Evolutionary conservation across 1,140 invertebrate genomes (phyloP).

Genomic region (Drosophila cardini): DNA sequence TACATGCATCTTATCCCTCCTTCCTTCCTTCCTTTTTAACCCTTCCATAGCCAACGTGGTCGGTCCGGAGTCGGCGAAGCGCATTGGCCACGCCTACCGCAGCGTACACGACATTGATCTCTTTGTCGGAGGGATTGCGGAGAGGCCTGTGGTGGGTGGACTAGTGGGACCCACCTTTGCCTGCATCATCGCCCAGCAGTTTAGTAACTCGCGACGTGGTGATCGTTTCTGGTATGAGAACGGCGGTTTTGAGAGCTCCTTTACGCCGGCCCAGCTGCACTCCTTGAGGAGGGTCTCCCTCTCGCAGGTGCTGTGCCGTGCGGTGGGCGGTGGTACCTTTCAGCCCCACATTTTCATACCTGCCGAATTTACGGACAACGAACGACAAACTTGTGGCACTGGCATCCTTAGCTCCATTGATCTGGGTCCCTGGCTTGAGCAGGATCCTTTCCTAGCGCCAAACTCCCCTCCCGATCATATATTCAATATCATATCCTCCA

Average conservation of each 20-base stretch:
- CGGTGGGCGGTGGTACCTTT: conserved; percentile 77
- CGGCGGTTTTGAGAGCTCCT: conserved; percentile 89
- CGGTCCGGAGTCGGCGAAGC: conserved; percentile 87
- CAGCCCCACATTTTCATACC: conserved; percentile 83
- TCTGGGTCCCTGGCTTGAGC: conserved; percentile 80
- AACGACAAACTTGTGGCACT: conserved; percentile 71
- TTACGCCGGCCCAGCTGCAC: conserved; percentile 93
- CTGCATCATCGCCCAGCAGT: conserved; percentile 97
- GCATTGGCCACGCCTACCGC: conserved; percentile 88
- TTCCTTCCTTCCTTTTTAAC: not conserved
- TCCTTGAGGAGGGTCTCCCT: conserved; percentile 93
- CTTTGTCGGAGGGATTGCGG: conserved; percentile 95
- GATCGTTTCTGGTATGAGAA: conserved; percentile 98
- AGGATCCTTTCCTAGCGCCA: conserved; percentile 70
- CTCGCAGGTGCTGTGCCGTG: conserved; percentile 92
- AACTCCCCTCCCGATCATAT: conserved; percentile 41
- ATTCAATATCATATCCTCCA: conserved; percentile 40
- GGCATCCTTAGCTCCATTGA: conserved; percentile 71
- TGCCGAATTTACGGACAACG: conserved; percentile 71
- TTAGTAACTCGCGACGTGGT: conserved; percentile 93
- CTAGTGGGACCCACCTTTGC: conserved; percentile 97
- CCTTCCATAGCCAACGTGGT: conserved; percentile 87
- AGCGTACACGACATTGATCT: conserved; percentile 95
- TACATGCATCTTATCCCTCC: not conserved
- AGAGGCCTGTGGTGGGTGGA: conserved; percentile 91